phyloP scores from a whole-genome alignment of 2,888 invertebrate genomes.

The Caenorhabditis sp. region DNA sequence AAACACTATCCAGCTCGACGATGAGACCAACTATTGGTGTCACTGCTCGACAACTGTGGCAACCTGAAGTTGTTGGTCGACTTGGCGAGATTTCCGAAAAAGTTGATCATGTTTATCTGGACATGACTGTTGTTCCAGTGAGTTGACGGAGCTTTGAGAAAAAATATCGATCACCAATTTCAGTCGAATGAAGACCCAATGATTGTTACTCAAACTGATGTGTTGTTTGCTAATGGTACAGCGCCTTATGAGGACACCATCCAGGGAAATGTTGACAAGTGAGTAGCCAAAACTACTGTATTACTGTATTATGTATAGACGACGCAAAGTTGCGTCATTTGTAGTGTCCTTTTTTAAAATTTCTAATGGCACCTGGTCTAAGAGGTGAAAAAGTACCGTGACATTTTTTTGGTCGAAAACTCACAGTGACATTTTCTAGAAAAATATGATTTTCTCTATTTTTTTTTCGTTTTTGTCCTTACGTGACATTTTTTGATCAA shows the following conservation, averaged over 20 bases:
- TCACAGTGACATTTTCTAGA: too few relatives aligned
- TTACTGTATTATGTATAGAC: neutral
- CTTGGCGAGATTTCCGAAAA: conserved; percentile 12
- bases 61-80: conserved; percentile 7
- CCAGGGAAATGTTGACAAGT: conserved; percentile 36
- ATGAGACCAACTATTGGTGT: conserved; percentile 14
- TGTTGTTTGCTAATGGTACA: conserved; percentile 10
- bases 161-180: neutral
- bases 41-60: conserved; percentile 15
- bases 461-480: too few relatives aligned
- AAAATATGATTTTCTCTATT: too few relatives aligned
- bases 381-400: too few relatives aligned
- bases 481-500: too few relatives aligned
- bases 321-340: neutral
- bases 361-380: too few relatives aligned
- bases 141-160: neutral
- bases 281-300: conserved; percentile 2
- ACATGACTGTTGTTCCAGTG: conserved; percentile 33
- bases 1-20: neutral
- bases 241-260: conserved; percentile 38
- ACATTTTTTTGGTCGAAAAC: too few relatives aligned
- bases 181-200: conserved; percentile 27
- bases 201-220: conserved; percentile 23
- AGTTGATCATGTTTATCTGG: conserved; percentile 31
- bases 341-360: too few relatives aligned